phyloP scores from a whole-genome alignment of 2,888 invertebrate species.

The Dioctria linearis region DNA sequence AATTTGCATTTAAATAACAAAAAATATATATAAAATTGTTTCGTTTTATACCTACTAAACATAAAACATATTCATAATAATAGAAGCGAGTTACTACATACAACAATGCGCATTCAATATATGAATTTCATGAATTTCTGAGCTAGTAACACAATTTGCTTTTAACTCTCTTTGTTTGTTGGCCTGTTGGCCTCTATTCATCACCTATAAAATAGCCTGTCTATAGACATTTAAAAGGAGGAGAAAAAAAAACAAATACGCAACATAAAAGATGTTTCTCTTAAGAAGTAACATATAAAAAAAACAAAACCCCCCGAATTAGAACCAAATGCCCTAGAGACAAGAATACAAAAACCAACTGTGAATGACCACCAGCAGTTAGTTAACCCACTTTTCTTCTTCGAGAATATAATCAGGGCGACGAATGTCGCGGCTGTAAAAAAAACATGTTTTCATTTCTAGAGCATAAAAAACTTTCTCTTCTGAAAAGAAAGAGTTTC shows the following conservation, averaged over 20 bases:
- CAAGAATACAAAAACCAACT: neutral
- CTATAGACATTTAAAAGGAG: neutral
- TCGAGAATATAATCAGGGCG: neutral
- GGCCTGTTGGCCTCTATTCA: slow-evolving; percentile 24
- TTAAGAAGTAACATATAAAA: slow-evolving; percentile 16
- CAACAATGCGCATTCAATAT: neutral
- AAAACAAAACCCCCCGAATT: neutral
- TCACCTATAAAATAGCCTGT: slow-evolving; percentile 19
- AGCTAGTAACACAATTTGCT: slow-evolving; percentile 38
- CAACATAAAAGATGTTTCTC: slow-evolving; percentile 12
- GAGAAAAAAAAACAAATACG: neutral
- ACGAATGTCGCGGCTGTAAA: no score
- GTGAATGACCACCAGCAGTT: slow-evolving; percentile 14
- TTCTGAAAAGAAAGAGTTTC: slow-evolving; percentile 1
- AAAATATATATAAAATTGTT: neutral
- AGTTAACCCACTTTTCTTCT: slow-evolving; percentile 43
- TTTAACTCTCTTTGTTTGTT: neutral
- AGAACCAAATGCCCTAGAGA: slow-evolving; percentile 32
- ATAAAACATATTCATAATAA: neutral
- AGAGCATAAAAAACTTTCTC: slow-evolving; percentile 42
- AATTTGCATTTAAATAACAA: slow-evolving; percentile 27
- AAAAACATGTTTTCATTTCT: slow-evolving; percentile 30
- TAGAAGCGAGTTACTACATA: neutral
- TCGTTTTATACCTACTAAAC: neutral
- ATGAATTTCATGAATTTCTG: slow-evolving; percentile 13